Conservation (phyloP, 2,113 vertebrate species). For the Stomatorhinus ivindoensis region DNA sequence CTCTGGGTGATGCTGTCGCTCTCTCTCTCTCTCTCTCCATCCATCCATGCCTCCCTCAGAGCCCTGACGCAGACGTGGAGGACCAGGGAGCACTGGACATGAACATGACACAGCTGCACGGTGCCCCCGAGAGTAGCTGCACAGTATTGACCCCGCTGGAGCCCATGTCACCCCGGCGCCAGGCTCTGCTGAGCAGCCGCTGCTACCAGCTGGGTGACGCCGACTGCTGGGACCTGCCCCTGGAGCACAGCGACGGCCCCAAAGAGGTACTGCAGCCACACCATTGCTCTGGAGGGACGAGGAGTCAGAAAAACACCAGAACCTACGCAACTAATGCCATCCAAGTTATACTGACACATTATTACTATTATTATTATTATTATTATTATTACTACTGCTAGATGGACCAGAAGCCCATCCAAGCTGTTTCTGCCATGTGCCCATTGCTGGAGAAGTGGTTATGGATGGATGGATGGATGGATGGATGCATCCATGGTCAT, state of each 20-base stretch:
- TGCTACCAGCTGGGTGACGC: conserved; percentile 87
- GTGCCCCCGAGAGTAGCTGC: conserved; percentile 78
- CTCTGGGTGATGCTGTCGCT: background rate
- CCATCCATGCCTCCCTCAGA: conserved; percentile 51
- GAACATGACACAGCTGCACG: conserved; percentile 66
- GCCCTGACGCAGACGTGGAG: conserved; percentile 81
- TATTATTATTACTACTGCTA: background rate
- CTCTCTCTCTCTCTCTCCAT: background rate
- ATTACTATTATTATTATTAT: background rate
- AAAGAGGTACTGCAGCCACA: conserved; percentile 66
- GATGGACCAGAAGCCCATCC: background rate
- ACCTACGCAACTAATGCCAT: background rate
- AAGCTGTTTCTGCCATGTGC: background rate
- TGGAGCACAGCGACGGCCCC: conserved; percentile 90
- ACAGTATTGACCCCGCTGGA: conserved; percentile 88
- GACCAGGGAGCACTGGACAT: conserved; percentile 79
- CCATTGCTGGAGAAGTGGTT: background rate
- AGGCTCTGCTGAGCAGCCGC: conserved; percentile 83
- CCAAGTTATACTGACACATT: background rate
- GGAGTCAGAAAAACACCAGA: background rate
- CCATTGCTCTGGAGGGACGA: background rate
- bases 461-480: background rate
- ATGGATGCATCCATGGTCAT: background rate
- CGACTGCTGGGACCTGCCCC: conserved; percentile 94
- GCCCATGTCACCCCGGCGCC: conserved; percentile 93